Evolutionary conservation across 2,888 invertebrate genomes (phyloP).

Genomic region (Andricus curvator): DNA sequence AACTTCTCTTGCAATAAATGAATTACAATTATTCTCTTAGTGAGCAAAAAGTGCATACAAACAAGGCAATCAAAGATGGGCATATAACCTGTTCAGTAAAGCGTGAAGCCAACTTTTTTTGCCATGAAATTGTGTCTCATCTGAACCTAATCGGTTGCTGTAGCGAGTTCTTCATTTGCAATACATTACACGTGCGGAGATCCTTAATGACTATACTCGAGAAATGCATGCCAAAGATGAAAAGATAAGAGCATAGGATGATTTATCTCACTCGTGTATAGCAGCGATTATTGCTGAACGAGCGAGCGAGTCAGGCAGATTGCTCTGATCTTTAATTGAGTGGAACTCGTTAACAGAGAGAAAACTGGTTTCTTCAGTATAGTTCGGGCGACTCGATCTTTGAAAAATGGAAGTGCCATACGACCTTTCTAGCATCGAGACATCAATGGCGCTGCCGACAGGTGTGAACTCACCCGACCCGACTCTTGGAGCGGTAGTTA

Average conservation of each 20-base stretch:
- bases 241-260: conserved; percentile 24
- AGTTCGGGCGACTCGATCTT: neutral
- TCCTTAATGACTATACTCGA: conserved; percentile 22
- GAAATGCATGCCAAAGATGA: conserved; percentile 36
- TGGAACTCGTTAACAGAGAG: conserved; percentile 38
- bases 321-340: conserved; percentile 42
- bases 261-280: conserved; percentile 22
- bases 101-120: too few relatives aligned
- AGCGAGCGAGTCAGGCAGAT: conserved; percentile 35
- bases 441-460: conserved; percentile 50
- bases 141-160: neutral
- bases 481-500: conserved; percentile 37
- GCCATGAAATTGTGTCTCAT: too few relatives aligned
- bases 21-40: too few relatives aligned
- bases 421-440: conserved; percentile 34
- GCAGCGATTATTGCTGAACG: conserved; percentile 39
- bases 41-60: too few relatives aligned
- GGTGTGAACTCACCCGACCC: conserved; percentile 56
- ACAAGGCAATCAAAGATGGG: too few relatives aligned
- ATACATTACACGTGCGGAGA: conserved; percentile 27
- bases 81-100: too few relatives aligned
- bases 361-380: conserved; percentile 32
- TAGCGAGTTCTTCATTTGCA: conserved; percentile 27
- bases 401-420: conserved; percentile 28
- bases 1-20: too few relatives aligned